Evolutionary conservation across 2,888 invertebrate genomes (phyloP).

Genomic region (Ochlodes sylvanus): DNA sequence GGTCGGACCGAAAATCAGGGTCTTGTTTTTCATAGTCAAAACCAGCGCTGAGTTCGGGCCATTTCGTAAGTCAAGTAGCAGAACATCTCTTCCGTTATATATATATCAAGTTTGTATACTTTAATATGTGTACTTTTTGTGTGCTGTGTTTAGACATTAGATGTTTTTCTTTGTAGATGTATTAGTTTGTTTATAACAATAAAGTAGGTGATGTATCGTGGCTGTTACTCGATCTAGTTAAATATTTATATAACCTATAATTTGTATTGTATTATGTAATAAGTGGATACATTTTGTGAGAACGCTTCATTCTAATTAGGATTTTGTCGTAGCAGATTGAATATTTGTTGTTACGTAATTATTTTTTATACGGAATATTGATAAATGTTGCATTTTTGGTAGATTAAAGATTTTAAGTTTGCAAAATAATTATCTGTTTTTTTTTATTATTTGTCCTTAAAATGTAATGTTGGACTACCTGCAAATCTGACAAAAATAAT

Average conservation of each 20-base stretch:
- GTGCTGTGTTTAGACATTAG: background rate
- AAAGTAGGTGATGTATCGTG: slow-evolving; percentile 13
- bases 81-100: no score
- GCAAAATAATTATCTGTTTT: slow-evolving; percentile 57
- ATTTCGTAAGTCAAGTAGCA: no score
- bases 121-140: background rate
- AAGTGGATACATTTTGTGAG: slow-evolving; percentile 36
- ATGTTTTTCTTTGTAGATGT: background rate
- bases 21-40: background rate
- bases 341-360: slow-evolving; percentile 74
- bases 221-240: slow-evolving; percentile 31
- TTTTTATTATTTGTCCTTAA: slow-evolving; percentile 17
- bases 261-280: slow-evolving; percentile 20
- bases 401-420: slow-evolving; percentile 76
- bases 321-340: slow-evolving; percentile 67
- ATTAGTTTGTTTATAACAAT: background rate
- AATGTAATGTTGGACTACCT: no score
- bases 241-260: slow-evolving; percentile 13
- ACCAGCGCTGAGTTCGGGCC: no score
- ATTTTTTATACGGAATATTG: slow-evolving; percentile 81
- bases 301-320: slow-evolving; percentile 61
- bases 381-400: slow-evolving; percentile 80
- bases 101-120: background rate
- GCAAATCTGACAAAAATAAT: no score
- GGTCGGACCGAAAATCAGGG: no score